Conservation (phyloP, 1,140 invertebrate species). For the Penaeus vannamei region DNA sequence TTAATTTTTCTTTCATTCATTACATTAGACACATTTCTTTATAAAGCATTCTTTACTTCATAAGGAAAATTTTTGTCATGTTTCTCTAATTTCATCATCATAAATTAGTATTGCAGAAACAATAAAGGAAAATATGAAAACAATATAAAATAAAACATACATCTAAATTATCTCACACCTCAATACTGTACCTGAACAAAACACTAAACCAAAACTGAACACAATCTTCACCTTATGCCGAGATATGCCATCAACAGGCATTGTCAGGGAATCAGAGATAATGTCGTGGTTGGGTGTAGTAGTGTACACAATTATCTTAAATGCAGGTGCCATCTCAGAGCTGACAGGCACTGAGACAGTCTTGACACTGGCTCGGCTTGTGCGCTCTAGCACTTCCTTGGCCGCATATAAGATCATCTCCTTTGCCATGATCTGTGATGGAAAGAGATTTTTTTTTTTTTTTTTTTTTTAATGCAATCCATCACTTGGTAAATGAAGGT, state of each 20-base stretch:
- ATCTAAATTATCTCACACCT: no score
- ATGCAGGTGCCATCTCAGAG: constrained; percentile 77
- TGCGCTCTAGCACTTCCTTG: constrained; percentile 69
- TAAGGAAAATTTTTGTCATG: no score
- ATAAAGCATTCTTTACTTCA: no score
- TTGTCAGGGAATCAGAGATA: constrained; percentile 75
- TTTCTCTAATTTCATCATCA: neutral
- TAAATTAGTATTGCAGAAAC: neutral
- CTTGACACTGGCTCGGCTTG: constrained; percentile 69
- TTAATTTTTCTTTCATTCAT: no score
- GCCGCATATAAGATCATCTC: constrained; percentile 72
- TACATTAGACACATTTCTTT: no score
- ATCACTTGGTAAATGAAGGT: neutral
- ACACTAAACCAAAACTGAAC: neutral
- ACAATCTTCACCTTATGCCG: constrained; percentile 60
- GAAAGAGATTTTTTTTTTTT: neutral
- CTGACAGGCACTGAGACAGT: constrained; percentile 73
- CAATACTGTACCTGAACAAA: no score
- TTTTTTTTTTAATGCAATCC: no score
- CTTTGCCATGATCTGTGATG: constrained; percentile 72
- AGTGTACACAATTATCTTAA: constrained; percentile 76
- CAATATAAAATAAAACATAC: neutral
- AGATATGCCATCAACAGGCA: constrained; percentile 76
- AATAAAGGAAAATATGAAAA: neutral
- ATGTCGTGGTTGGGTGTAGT: constrained; percentile 73